A percentile compares a stretch with the other conserved stretches of the same genome.
These are phyloP conservation scores for Verasper variegatus DNA, from an alignment of 2,113 vertebrate species.

Conservation along the genomic window DNA sequence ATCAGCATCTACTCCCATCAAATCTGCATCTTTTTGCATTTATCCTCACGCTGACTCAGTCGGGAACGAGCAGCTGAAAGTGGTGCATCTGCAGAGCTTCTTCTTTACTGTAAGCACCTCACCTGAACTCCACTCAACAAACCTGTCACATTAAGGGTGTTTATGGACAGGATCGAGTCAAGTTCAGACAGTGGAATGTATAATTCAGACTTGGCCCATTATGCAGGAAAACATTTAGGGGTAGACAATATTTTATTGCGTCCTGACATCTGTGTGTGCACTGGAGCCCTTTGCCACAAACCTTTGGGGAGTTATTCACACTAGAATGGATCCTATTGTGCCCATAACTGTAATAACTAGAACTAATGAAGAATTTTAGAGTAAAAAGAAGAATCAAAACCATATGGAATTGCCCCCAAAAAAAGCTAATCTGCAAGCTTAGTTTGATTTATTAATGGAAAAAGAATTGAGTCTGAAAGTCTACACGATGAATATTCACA, in stretches of 20 bases:
- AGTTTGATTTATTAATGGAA: conserved; percentile 10
- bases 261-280: conserved; percentile 24
- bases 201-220: conserved; percentile 7
- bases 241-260: conserved; percentile 2
- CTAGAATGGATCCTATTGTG: conserved; percentile 5
- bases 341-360: conserved; percentile 4
- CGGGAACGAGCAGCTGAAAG: not conserved
- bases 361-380: not conserved
- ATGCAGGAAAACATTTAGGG: conserved; percentile 1
- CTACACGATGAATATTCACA: not conserved
- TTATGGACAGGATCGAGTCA: conserved; percentile 19
- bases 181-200: conserved; percentile 8
- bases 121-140: conserved; percentile 41
- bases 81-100: not conserved
- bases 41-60: no score
- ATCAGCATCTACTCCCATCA: conserved; percentile 2
- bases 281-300: not conserved
- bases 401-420: conserved; percentile 19
- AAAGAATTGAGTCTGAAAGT: not conserved
- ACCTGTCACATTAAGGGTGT: conserved; percentile 4
- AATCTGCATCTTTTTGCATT: no score
- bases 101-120: conserved; percentile 6
- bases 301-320: conserved; percentile 11
- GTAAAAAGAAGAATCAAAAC: conserved; percentile 2
- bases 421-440: not conserved